phyloP scores from a whole-genome alignment of 2,888 invertebrate species.

The Helicoverpa assulta region DNA sequence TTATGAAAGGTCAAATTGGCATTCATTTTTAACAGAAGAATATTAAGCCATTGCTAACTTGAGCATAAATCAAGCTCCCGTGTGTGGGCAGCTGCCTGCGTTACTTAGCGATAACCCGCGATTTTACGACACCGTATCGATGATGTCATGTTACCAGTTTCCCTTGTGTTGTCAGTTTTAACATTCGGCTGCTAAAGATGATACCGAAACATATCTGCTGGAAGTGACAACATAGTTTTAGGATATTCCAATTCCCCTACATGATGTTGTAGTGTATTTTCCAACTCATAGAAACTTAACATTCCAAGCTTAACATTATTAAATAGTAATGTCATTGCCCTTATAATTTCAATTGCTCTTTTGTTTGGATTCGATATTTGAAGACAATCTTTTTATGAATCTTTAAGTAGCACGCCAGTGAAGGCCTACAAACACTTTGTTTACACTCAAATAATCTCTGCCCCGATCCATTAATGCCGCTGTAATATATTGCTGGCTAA shows the following conservation, averaged over 20 bases:
- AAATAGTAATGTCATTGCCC: too few relatives aligned
- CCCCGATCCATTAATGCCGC: constrained; percentile 56
- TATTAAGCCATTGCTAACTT: constrained; percentile 55
- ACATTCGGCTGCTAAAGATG: constrained; percentile 23
- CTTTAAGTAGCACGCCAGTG: not conserved
- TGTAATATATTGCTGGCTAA: constrained; percentile 61
- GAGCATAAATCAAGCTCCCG: constrained; percentile 50
- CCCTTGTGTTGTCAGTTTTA: constrained; percentile 21
- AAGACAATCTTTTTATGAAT: not conserved
- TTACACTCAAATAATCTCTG: constrained; percentile 46
- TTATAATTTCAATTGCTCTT: too few relatives aligned
- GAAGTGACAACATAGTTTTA: not conserved
- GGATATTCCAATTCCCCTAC: not conserved
- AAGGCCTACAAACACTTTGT: constrained; percentile 22
- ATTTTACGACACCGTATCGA: constrained; percentile 47
- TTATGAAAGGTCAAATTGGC: constrained; percentile 54
- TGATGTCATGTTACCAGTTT: constrained; percentile 51
- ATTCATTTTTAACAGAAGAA: constrained; percentile 45
- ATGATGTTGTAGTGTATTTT: not conserved
- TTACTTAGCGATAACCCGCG: constrained; percentile 56
- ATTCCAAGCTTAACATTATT: not conserved
- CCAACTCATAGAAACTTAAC: not conserved
- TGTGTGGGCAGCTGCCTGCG: constrained; percentile 48
- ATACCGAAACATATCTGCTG: not conserved
- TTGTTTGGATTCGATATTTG: not conserved